Evolutionary conservation across 92 coral and sea anemone species (phyloP).

Genomic region (Porites divaricata): DNA sequence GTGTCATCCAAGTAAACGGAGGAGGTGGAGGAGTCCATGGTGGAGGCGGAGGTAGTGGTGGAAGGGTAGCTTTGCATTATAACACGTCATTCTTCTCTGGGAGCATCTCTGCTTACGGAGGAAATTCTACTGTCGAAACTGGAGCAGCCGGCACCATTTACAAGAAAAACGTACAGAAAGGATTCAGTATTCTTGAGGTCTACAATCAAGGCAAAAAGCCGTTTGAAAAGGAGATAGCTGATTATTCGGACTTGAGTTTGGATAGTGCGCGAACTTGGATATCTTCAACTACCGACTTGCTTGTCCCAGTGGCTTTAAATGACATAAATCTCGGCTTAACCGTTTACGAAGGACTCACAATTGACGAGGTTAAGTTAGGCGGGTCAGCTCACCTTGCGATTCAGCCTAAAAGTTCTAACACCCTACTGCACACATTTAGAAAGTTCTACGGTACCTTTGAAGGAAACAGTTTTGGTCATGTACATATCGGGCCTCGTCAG

Average conservation of each 20-base stretch:
- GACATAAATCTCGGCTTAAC: slow-evolving; percentile 54
- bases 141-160: slow-evolving; percentile 98
- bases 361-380: slow-evolving; percentile 85
- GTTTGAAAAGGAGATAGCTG: slow-evolving; percentile 50
- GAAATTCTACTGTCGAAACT: slow-evolving; percentile 76
- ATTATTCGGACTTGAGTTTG: slow-evolving; percentile 48
- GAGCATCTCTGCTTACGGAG: slow-evolving; percentile 75
- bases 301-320: slow-evolving; percentile 25
- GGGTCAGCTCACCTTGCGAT: slow-evolving; percentile 95
- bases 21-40: slow-evolving; percentile 83
- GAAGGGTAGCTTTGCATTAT: slow-evolving; percentile 88
- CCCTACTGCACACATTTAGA: slow-evolving; percentile 67
- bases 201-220: slow-evolving; percentile 80
- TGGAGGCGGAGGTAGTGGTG: slow-evolving; percentile 99
- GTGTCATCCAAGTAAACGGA: slow-evolving; percentile 86
- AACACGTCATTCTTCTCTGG: slow-evolving; percentile 70
- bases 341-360: slow-evolving; percentile 63
- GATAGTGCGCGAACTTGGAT: slow-evolving; percentile 99
- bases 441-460: slow-evolving; percentile 73
- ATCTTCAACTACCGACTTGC: slow-evolving; percentile 34
- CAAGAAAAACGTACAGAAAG: slow-evolving; percentile 50
- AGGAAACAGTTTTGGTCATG: slow-evolving; percentile 83
- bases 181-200: slow-evolving; percentile 74
- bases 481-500: slow-evolving; percentile 90
- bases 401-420: slow-evolving; percentile 55